Evolutionary conservation across 2,888 invertebrate genomes (phyloP), one percentile per base, ranked within the genome.

Genomic region (Caenorhabditis panamensis): DNA sequence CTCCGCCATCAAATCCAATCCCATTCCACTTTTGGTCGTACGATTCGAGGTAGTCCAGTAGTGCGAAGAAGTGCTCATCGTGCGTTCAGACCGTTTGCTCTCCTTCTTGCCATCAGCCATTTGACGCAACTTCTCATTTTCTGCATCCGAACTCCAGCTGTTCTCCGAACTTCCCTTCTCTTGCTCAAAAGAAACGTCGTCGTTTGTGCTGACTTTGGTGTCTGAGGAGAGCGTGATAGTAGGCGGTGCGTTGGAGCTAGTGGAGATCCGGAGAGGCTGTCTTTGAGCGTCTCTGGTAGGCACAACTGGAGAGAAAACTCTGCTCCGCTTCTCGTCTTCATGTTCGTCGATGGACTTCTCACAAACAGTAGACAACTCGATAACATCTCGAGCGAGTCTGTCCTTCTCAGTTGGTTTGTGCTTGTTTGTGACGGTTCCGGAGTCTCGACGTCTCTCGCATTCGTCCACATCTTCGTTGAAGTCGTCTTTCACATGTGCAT

Each of bases 211-310:
- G 9, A 54, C 26, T 37, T 79, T 73, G 13, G 79, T 75, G n/a
- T 76, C 80, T n/a, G 80, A 80, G 2, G 80, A 80, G 2, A 80
- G 26, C 0, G 75, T 76, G 47, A 80, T 62, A 1, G 76, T 80
- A 0, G 63, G 13, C 13, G 71, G 75, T 1, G 24, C 11, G 0
- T 75, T 53, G 11, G 59, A 49, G 8, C 61, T 64, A 24, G 41
- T 26, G 9, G 79, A 61, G 16, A 49, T 44, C 3, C 79, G 68
- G 20, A 79, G 63, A 1, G 79, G 63, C 8, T 49, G 49, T 36
- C 68, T 51, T 4, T 59, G 41, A 16, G 71, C 78, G 47, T 69
- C 66, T 11, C 66, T 66, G 3, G 78, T 78, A 16, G 58, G 28
- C 0, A 68, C 58, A 2, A 62, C 2, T 1, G 79, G 79, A 18